Percentiles rank a stretch among this genome's conserved stretches.
These are phyloP conservation scores for Invenusta paracnida DNA, from an alignment of 2,888 invertebrate species.

Conservation along the genomic window DNA sequence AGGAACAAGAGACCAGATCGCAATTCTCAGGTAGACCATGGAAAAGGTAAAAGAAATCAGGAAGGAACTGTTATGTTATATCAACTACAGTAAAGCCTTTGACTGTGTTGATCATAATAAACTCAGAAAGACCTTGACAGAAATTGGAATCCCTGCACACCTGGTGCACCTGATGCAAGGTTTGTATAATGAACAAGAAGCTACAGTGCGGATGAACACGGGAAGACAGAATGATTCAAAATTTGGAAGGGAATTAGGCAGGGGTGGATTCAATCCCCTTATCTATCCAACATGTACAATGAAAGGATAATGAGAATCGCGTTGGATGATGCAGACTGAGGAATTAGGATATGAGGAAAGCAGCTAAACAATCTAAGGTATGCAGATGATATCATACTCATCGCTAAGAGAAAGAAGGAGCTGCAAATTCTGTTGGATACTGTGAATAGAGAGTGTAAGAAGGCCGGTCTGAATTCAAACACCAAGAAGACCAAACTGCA, in stretches of 20 bases:
- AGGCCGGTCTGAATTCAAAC: not conserved
- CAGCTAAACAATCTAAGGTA: not conserved
- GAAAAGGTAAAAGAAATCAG: not conserved
- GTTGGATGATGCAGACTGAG: not conserved
- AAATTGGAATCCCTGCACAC: not conserved
- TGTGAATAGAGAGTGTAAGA: not conserved
- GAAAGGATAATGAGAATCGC: not conserved
- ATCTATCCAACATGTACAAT: not conserved
- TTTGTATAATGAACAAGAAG: not conserved
- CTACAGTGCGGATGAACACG: not conserved
- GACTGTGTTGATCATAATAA: not conserved
- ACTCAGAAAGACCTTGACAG: not conserved
- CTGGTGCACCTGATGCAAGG: not conserved
- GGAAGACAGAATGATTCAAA: not conserved
- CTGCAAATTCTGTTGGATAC: not conserved
- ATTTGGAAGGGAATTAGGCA: not conserved
- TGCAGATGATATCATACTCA: not conserved
- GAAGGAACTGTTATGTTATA: not conserved
- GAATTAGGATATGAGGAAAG: not conserved
- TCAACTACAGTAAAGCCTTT: slow-evolving; percentile 7
- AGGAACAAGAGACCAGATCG: not conserved
- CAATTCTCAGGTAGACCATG: not conserved
- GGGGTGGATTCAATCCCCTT: not conserved
- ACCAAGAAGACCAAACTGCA: not conserved
- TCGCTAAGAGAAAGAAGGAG: not conserved